Evolutionary conservation across 2,888 invertebrate genomes (phyloP).

Genomic region (Eugnorisma glareosa): DNA sequence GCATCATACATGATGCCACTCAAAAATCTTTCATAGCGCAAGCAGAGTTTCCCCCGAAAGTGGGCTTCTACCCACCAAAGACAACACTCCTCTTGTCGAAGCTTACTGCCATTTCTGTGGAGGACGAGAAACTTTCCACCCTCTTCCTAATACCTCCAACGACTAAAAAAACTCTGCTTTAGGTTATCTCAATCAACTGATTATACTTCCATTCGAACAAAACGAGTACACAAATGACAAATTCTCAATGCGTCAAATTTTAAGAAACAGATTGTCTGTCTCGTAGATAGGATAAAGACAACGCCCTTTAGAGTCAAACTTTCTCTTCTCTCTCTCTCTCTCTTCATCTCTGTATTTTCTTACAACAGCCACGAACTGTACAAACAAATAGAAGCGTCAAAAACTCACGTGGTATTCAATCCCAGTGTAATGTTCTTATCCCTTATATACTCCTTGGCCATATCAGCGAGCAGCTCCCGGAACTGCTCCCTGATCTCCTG

Average conservation of each 20-base stretch:
- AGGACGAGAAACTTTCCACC: no score
- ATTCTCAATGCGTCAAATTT: background rate
- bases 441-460: constrained; percentile 83
- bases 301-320: background rate
- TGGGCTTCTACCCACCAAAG: no score
- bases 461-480: constrained; percentile 79
- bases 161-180: no score
- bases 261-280: background rate
- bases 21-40: no score
- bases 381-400: background rate
- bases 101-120: no score
- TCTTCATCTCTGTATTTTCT: background rate
- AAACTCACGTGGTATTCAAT: constrained; percentile 83
- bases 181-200: no score
- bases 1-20: no score
- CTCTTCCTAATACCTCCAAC: no score
- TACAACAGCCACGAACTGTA: background rate
- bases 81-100: no score
- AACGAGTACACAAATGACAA: background rate
- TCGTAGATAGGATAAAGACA: background rate
- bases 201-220: no score
- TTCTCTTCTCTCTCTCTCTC: background rate
- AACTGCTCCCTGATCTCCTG: constrained; percentile 74
- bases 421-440: constrained; percentile 79
- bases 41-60: background rate